Evolutionary conservation across 2,113 vertebrate genomes (phyloP).

Genomic region (Acanthochromis polyacanthus): DNA sequence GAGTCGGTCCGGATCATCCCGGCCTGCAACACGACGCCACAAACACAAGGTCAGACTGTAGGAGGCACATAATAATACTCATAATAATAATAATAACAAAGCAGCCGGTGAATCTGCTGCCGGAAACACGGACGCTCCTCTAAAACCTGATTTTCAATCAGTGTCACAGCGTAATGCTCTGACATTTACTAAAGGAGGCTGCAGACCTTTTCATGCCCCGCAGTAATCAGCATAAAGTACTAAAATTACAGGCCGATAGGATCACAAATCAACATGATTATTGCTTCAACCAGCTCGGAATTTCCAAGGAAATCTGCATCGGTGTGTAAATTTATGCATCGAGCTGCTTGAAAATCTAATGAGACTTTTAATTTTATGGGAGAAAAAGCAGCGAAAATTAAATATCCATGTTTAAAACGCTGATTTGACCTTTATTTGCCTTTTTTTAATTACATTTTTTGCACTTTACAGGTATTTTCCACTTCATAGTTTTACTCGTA

Average conservation of each 20-base stretch:
- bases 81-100: too few relatives aligned
- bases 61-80: neutral
- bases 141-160: neutral
- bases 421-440: too few relatives aligned
- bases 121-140: neutral
- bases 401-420: neutral
- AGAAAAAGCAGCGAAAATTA: neutral
- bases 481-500: too few relatives aligned
- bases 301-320: neutral
- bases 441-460: too few relatives aligned
- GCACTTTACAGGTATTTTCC: too few relatives aligned
- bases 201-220: neutral
- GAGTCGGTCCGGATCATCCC: conserved; percentile 95
- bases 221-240: neutral
- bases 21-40: conserved; percentile 82
- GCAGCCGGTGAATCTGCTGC: neutral
- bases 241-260: neutral
- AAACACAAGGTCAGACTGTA: neutral
- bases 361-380: neutral
- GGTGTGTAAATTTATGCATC: neutral
- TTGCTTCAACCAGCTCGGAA: rapidly evolving
- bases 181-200: neutral
- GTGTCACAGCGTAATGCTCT: rapidly evolving
- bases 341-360: neutral
- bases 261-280: neutral